Conservation (phyloP, 2,797 vertebrate genomes). For the Artibeus lituratus region DNA sequence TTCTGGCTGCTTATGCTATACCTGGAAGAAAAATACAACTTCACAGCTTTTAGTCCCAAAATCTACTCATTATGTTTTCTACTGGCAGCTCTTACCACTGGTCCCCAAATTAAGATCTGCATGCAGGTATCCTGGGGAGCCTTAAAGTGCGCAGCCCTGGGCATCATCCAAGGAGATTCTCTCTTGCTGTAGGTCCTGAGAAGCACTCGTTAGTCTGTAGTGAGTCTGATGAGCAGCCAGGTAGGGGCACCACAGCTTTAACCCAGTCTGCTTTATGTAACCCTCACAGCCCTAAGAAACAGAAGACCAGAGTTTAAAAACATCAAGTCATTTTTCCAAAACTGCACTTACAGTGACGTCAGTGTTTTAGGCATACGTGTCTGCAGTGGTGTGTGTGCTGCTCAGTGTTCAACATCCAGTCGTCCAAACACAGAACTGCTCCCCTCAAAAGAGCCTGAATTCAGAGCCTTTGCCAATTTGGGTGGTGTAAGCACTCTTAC, state of each 20-base stretch:
- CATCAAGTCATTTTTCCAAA: not conserved
- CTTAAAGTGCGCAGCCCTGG: not conserved
- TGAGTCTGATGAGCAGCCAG: not conserved
- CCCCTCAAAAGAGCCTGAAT: not conserved
- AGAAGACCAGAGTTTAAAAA: not conserved
- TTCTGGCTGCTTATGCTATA: not conserved
- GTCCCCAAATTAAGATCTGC: not conserved
- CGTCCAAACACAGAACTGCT: not conserved
- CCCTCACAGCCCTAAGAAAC: not conserved
- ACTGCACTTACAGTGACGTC: not conserved
- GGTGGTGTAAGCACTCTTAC: not conserved
- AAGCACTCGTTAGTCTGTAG: not conserved
- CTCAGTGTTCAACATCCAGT: not conserved
- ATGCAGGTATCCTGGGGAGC: not conserved
- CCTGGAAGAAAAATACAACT: not conserved
- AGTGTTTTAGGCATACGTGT: not conserved
- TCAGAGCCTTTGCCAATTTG: not conserved
- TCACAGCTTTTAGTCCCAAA: not conserved
- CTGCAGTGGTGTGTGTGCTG: not conserved
- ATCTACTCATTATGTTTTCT: not conserved
- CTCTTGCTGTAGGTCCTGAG: not conserved
- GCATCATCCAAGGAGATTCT: not conserved
- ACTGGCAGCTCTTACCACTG: not conserved
- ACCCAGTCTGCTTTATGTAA: not conserved
- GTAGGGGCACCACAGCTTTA: not conserved